Percentiles rank a stretch among this genome's conserved stretches.
Conservation (phyloP, 2,113 vertebrate species). For the Podilymbus podiceps region DNA sequence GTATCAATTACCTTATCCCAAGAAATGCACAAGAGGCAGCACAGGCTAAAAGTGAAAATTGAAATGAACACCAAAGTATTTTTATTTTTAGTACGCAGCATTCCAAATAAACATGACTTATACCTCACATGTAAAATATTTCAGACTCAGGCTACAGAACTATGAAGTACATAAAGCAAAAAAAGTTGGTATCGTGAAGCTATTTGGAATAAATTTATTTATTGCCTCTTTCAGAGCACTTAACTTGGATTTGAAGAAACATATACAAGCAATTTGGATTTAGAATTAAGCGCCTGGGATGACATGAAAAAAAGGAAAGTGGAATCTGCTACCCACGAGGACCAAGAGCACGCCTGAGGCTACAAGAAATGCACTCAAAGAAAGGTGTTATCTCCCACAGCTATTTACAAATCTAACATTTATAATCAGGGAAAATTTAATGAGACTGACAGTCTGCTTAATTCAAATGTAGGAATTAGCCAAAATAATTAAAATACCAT, state of each 20-base stretch:
- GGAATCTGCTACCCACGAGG: not conserved
- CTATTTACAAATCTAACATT: not conserved
- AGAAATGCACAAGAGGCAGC: not conserved
- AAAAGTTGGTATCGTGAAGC: not conserved
- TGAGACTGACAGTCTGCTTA: not conserved
- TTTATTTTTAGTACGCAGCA: not conserved
- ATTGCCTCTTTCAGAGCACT: not conserved
- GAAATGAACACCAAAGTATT: not conserved
- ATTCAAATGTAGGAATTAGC: not conserved
- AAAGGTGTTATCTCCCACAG: not conserved
- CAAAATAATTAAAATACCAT: not conserved
- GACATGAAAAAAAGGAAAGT: not conserved
- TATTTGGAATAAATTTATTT: not conserved
- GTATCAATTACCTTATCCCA: not conserved
- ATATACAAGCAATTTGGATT: not conserved
- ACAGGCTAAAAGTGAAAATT: not conserved
- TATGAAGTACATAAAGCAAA: not conserved
- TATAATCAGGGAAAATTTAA: not conserved
- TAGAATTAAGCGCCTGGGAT: not conserved
- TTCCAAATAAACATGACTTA: not conserved
- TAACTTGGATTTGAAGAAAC: not conserved
- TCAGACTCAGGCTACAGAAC: not conserved
- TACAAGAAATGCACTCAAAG: not conserved
- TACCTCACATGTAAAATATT: not conserved
- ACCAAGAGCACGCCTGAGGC: not conserved